A percentile compares a stretch with the other conserved stretches of the same genome.
These are phyloP conservation scores for Folsomia candida DNA, from an alignment of 2,888 invertebrate genomes.

Conservation along the genomic window DNA sequence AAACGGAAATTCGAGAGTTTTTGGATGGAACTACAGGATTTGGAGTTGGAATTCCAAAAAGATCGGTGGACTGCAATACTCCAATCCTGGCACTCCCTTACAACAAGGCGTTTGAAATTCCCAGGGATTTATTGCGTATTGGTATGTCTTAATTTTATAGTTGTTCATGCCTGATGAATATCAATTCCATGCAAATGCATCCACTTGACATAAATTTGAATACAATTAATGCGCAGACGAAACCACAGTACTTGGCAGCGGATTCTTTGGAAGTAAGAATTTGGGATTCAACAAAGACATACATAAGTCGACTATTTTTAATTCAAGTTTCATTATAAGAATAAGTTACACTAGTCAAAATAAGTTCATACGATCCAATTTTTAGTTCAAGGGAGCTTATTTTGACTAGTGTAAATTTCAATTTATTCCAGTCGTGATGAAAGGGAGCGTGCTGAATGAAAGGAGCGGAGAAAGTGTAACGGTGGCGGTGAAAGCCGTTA, in stretches of 20 bases:
- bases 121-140: constrained; percentile 30
- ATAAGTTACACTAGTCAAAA: too few relatives aligned
- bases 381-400: too few relatives aligned
- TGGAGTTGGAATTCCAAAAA: constrained; percentile 7
- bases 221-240: constrained; percentile 25
- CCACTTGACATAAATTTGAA: background rate
- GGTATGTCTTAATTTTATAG: constrained; percentile 20
- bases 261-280: constrained; percentile 40
- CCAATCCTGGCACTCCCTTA: constrained; percentile 37
- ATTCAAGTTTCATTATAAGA: too few relatives aligned
- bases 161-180: too few relatives aligned
- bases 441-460: constrained; percentile 17
- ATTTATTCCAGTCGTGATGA: constrained; percentile 41
- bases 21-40: constrained; percentile 29
- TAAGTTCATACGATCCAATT: too few relatives aligned
- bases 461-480: constrained; percentile 21
- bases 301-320: too few relatives aligned
- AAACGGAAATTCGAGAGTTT: constrained; percentile 41
- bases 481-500: constrained; percentile 41
- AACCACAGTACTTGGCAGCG: constrained; percentile 37
- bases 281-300: too few relatives aligned
- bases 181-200: background rate
- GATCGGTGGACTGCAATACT: constrained; percentile 34
- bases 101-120: constrained; percentile 36
- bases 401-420: too few relatives aligned